Conservation (phyloP, 2,888 invertebrate species). For the Drosophila mulleri region DNA sequence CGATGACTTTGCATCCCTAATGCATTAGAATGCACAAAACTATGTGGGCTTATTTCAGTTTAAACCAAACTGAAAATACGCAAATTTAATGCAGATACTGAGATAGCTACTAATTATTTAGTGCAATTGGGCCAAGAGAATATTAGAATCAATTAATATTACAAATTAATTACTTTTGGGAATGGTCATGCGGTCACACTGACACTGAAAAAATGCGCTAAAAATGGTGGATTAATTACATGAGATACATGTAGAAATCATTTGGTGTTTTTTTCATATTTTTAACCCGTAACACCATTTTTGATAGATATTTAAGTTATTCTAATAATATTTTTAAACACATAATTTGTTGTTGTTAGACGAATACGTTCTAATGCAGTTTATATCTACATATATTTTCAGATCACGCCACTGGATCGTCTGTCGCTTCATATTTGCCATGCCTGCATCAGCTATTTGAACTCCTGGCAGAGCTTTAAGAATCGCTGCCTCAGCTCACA, state of each 20-base stretch:
- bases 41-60: not conserved
- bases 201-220: not conserved
- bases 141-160: conserved; percentile 3
- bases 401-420: conserved; percentile 83
- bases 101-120: not conserved
- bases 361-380: not conserved
- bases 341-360: too few species aligned
- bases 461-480: conserved; percentile 86
- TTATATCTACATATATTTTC: conserved; percentile 32
- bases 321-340: not conserved
- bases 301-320: not conserved
- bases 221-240: not conserved
- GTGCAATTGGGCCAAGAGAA: not conserved
- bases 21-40: not conserved
- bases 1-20: conserved; percentile 16
- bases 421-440: conserved; percentile 85
- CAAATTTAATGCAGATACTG: not conserved
- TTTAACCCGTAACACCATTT: not conserved
- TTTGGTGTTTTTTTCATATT: not conserved
- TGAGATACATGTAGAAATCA: too few species aligned
- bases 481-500: conserved; percentile 85
- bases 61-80: not conserved
- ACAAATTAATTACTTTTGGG: not conserved
- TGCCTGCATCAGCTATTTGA: conserved; percentile 85
- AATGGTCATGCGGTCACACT: not conserved